phyloP scores from a whole-genome alignment of 1,140 invertebrate genomes.

The Mercenaria mercenaria region DNA sequence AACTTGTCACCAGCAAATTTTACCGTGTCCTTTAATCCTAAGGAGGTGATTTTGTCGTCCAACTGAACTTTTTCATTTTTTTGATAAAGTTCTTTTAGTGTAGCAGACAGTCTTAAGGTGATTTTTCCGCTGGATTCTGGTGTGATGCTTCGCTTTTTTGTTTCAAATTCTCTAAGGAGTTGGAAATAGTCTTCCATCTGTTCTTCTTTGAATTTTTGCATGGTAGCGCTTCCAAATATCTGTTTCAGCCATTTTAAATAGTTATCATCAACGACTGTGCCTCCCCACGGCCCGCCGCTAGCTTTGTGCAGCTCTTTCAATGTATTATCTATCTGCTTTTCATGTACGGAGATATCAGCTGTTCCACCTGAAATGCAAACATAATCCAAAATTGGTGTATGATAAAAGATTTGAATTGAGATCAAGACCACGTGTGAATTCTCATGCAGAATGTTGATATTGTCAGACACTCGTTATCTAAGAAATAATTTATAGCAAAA shows the following conservation, averaged over 20 bases:
- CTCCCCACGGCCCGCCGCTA: slow-evolving; percentile 69
- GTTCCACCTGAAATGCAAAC: slow-evolving; percentile 70
- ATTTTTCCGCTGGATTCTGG: not conserved
- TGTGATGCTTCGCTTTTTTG: slow-evolving; percentile 51
- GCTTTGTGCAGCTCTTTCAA: slow-evolving; percentile 69
- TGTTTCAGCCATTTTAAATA: slow-evolving; percentile 32
- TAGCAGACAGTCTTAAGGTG: not conserved
- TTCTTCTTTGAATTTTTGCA: slow-evolving; percentile 29
- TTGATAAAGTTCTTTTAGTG: not conserved
- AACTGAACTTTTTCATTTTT: not conserved
- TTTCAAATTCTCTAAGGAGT: slow-evolving; percentile 63
- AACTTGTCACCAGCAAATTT: not conserved
- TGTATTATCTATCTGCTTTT: slow-evolving; percentile 43
- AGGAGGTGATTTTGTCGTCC: not conserved
- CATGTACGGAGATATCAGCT: slow-evolving; percentile 68
- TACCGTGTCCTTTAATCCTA: too few relatives aligned
- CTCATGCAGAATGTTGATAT: too few relatives aligned
- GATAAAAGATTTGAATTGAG: not conserved
- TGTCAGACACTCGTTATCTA: too few relatives aligned
- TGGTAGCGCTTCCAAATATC: slow-evolving; percentile 43
- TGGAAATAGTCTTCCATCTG: slow-evolving; percentile 49
- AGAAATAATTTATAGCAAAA: too few relatives aligned
- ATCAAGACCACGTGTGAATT: too few relatives aligned
- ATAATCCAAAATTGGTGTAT: not conserved
- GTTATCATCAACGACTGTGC: slow-evolving; percentile 62